Percentiles rank a stretch among this genome's conserved stretches.
These are phyloP conservation scores for Fragum whitleyi DNA, from an alignment of 2,888 invertebrate species.

Conservation along the genomic window DNA sequence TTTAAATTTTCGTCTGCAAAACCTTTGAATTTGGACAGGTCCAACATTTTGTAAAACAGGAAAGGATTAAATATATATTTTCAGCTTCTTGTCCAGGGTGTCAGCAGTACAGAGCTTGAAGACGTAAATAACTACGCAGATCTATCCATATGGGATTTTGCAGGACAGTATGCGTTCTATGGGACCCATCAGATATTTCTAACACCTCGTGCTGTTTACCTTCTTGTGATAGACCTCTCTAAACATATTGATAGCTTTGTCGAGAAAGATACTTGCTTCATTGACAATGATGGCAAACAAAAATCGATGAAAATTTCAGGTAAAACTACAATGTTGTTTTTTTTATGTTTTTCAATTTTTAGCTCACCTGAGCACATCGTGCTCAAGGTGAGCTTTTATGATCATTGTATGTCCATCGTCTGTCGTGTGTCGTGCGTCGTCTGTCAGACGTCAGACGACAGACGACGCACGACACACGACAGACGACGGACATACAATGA, in stretches of 20 bases:
- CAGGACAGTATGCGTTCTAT: constrained; percentile 35
- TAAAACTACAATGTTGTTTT: neutral
- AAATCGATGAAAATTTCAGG: neutral
- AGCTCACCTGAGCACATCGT: too few relatives aligned
- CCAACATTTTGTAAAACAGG: too few relatives aligned
- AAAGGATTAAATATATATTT: too few relatives aligned
- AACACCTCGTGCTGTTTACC: constrained; percentile 21
- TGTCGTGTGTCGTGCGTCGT: too few relatives aligned
- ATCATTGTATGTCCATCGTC: too few relatives aligned
- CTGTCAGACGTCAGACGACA: too few relatives aligned
- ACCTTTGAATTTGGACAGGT: too few relatives aligned
- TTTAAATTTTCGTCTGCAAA: too few relatives aligned
- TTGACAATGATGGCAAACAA: neutral
- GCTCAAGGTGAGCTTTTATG: too few relatives aligned
- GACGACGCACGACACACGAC: too few relatives aligned
- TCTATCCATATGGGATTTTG: constrained; percentile 34
- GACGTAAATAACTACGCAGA: neutral
- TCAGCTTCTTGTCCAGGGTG: neutral
- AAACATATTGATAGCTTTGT: neutral
- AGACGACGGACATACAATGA: too few relatives aligned
- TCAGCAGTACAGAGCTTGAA: neutral
- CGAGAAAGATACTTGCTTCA: neutral
- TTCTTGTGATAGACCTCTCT: constrained; percentile 26
- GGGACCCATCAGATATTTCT: constrained; percentile 37
- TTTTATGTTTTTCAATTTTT: too few relatives aligned